Evolutionary conservation across 2,113 vertebrate species (phyloP).

Genomic region (Struthio camelus): DNA sequence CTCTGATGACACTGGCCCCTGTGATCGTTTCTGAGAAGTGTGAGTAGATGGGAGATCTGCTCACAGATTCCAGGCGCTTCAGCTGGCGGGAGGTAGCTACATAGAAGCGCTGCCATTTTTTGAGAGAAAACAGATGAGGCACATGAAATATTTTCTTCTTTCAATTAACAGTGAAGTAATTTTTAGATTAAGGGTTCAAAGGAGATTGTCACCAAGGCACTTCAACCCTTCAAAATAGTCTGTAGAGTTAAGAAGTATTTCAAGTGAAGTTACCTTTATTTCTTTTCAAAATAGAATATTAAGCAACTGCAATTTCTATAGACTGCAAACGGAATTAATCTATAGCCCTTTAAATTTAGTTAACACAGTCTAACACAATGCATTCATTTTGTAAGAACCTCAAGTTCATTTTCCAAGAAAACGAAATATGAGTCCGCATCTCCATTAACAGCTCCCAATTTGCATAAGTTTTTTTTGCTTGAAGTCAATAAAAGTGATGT

Average conservation of each 20-base stretch:
- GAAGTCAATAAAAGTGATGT: neutral
- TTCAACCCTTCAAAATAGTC: neutral
- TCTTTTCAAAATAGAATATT: neutral
- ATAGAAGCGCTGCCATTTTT: slow-evolving; percentile 89
- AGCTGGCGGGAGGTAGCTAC: slow-evolving; percentile 94
- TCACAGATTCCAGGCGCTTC: slow-evolving; percentile 94
- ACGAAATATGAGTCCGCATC: neutral
- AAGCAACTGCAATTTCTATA: neutral
- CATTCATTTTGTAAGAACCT: neutral
- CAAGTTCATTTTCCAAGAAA: neutral
- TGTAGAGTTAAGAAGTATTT: neutral
- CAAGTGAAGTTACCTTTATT: neutral
- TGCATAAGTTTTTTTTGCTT: neutral
- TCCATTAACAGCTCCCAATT: neutral
- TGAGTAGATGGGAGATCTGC: slow-evolving; percentile 95
- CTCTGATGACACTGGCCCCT: slow-evolving; percentile 90
- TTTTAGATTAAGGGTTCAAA: neutral
- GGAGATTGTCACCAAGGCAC: neutral
- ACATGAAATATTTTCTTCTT: neutral
- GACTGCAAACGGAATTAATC: neutral
- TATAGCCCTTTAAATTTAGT: neutral
- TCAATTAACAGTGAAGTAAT: neutral
- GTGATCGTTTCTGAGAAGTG: slow-evolving; percentile 96
- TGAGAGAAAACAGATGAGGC: neutral
- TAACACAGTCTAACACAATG: neutral